Base-by-base conservation (phyloP, 2,797 vertebrate genomes). In the Petrocephalus schoutedeni region DNA sequence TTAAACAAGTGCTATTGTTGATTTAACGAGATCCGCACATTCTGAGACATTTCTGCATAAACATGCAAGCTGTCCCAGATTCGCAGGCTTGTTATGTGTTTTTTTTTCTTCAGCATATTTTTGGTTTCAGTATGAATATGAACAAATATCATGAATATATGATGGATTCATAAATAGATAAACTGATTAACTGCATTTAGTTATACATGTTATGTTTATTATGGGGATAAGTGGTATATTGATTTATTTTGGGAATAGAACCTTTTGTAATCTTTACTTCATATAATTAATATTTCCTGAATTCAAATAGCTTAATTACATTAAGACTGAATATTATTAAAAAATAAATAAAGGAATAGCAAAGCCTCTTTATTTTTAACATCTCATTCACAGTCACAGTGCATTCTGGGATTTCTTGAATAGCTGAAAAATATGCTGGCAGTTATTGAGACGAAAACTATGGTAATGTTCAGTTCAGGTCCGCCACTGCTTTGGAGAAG, bases 161-260 rank as follows among this genome's bases (percentile, higher is more conserved):
- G 49, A 32, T 85, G 53, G 23, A 57, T 51, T 56, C 4, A 85
- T 28, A 10, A 54, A 28, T 56, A 28, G 12, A 85, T 54, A 85
- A 85, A 85, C 51, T 32, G 28, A 85, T 85, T 57, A 85, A 85
- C n/a, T 23, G 14, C 28, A 85, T 85, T 85, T 85, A 85, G 54
- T 32, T 54, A 53, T 56, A 23, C 82, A 53, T 53, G 23, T 8
- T 80, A 80, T 80, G 74, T 80, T 80, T 80, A n/a, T 80, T 80
- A 80, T 49, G 74, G 32, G 41, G 21, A 80, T 80, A 80, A 49
- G 36, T 80, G 16, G 16, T 10, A 45, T 41, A 77, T 49, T 7
- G 41, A 49, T 80, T 49, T 49, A 49, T 49, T 49, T 80, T 80
- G 8, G 71, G 2, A 49, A 80, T 80, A 80, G 45, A 80, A 80